Percentiles rank a stretch among this genome's conserved stretches.
Evolutionary conservation across 2,113 vertebrate genomes (phyloP).

Genomic region (Sceloporus undulatus): DNA sequence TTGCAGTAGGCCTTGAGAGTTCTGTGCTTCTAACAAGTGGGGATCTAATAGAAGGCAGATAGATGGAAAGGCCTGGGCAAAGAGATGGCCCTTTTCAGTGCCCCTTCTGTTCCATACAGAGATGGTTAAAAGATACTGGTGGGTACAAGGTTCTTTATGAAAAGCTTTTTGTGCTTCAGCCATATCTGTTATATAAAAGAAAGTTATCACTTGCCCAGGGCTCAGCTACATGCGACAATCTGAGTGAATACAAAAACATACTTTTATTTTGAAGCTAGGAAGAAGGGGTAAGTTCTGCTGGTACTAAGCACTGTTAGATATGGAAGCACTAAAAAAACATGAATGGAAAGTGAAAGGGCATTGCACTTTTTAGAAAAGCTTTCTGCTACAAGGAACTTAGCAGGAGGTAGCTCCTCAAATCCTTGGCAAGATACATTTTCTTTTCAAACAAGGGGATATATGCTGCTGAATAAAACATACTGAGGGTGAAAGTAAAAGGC

Average conservation of each 20-base stretch:
- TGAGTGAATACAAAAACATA: neutral
- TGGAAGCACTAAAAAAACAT: neutral
- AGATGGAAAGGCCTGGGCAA: neutral
- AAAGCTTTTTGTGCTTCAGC: neutral
- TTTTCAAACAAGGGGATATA: neutral
- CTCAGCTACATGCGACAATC: neutral
- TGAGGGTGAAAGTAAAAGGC: neutral
- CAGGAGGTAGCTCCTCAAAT: neutral
- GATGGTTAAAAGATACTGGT: neutral
- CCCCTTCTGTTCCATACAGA: neutral
- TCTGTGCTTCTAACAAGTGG: neutral
- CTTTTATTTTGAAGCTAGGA: neutral
- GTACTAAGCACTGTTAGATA: neutral
- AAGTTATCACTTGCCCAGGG: neutral
- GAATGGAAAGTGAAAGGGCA: neutral
- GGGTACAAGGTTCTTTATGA: neutral
- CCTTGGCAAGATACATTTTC: neutral
- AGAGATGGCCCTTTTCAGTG: neutral
- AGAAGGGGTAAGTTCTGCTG: neutral
- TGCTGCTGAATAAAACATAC: neutral
- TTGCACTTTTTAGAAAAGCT: neutral
- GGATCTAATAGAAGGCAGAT: neutral
- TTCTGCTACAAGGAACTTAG: constrained; percentile 20
- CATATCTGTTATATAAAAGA: neutral
- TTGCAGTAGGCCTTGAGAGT: neutral